Conservation (phyloP, 2,113 vertebrate species). For the Dicrurus megarhynchus region DNA sequence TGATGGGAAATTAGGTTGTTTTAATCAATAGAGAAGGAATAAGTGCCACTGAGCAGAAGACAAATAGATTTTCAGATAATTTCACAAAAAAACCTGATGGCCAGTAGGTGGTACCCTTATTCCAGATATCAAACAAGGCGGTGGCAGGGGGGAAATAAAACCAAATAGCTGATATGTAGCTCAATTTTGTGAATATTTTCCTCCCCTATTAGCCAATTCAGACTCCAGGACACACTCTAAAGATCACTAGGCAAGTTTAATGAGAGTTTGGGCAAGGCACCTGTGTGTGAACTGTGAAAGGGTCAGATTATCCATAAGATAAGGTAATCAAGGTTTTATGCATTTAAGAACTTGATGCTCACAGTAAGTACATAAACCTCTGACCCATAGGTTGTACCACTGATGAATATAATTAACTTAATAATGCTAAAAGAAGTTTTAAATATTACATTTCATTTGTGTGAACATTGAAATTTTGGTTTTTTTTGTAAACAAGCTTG, state of each 20-base stretch:
- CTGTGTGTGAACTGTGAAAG: background rate
- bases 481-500: background rate
- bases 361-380: background rate
- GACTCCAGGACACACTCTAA: background rate
- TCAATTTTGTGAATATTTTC: background rate
- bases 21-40: background rate
- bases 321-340: background rate
- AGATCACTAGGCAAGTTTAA: background rate
- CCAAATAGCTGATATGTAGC: background rate
- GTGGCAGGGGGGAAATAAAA: background rate
- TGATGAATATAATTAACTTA: background rate
- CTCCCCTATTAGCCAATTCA: background rate
- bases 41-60: background rate
- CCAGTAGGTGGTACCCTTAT: constrained; percentile 38
- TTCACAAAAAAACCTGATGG: background rate
- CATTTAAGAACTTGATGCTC: background rate
- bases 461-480: background rate
- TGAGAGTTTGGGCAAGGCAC: background rate
- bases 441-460: background rate
- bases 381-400: background rate
- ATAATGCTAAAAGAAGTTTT: background rate
- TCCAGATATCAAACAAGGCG: background rate
- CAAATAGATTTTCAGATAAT: background rate
- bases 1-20: fast-evolving
- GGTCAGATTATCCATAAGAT: no score